Evolutionary conservation across 2,113 vertebrate genomes (phyloP).

Genomic region (Xyrauchen texanus): DNA sequence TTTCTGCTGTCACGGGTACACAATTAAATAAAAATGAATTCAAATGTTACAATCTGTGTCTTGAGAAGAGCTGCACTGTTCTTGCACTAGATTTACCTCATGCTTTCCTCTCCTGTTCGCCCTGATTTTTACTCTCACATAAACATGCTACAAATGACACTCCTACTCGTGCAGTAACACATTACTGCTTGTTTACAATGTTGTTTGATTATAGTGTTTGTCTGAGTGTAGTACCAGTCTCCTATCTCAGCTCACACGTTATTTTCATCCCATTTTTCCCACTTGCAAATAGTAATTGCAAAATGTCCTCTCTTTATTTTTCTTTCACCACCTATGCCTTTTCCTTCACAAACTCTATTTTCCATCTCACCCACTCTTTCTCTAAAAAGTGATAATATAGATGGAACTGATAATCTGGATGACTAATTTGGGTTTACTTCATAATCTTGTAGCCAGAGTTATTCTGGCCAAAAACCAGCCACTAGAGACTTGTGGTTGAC

Average conservation of each 20-base stretch:
- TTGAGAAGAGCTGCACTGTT: not conserved
- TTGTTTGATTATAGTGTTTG: not conserved
- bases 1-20: no score
- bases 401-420: conserved; percentile 38
- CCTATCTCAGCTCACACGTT: not conserved
- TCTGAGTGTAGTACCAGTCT: conserved; percentile 7
- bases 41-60: not conserved
- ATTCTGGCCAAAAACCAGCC: not conserved
- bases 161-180: conserved; percentile 50
- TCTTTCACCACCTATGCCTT: not conserved
- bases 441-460: not conserved
- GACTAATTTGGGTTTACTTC: not conserved
- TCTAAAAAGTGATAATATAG: conserved; percentile 45
- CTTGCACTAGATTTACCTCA: not conserved
- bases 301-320: not conserved
- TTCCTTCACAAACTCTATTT: not conserved
- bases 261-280: not conserved
- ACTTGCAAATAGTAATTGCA: not conserved
- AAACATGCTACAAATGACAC: conserved; percentile 34
- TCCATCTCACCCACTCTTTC: not conserved
- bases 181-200: not conserved
- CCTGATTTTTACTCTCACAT: not conserved
- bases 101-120: conserved; percentile 33
- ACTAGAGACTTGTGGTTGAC: not conserved
- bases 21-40: no score